Evolutionary conservation across 2,113 vertebrate genomes (phyloP).

Genomic region (Eira barbara): DNA sequence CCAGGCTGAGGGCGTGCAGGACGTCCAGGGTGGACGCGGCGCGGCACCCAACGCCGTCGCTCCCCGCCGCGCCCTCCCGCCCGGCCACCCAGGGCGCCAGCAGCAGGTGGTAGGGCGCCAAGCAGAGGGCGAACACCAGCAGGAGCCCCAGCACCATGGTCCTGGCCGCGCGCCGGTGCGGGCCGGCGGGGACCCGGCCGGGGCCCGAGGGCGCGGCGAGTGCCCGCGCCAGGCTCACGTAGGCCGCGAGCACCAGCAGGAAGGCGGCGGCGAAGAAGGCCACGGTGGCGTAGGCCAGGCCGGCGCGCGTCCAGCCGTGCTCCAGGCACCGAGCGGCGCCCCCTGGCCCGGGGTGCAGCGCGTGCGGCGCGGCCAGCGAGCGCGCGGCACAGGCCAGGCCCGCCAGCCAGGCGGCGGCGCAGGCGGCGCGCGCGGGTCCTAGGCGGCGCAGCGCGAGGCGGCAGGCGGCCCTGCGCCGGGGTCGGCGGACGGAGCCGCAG

Average conservation of each 20-base stretch:
- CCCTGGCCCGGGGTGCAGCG: not conserved
- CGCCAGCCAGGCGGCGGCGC: slow-evolving; percentile 66
- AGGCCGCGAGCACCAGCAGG: slow-evolving; percentile 73
- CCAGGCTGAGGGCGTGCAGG: slow-evolving; percentile 74
- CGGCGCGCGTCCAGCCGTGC: slow-evolving; percentile 41
- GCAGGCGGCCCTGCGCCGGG: not conserved
- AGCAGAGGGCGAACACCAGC: slow-evolving; percentile 76
- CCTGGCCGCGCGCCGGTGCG: slow-evolving; percentile 64
- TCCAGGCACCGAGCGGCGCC: slow-evolving; percentile 72
- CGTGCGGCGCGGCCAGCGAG: slow-evolving; percentile 65
- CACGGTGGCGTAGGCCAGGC: slow-evolving; percentile 64
- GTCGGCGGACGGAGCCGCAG: slow-evolving; percentile 41
- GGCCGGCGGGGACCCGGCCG: not conserved
- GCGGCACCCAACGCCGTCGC: not conserved
- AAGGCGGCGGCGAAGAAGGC: slow-evolving; percentile 68
- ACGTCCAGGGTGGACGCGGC: slow-evolving; percentile 22
- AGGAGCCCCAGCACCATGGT: slow-evolving; percentile 79
- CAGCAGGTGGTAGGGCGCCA: slow-evolving; percentile 78
- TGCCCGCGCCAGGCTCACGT: slow-evolving; percentile 59
- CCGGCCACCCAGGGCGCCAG: slow-evolving; percentile 76
- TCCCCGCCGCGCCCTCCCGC: accelerated
- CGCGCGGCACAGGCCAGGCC: slow-evolving; percentile 72
- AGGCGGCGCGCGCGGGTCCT: slow-evolving; percentile 5
- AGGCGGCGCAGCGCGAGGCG: slow-evolving; percentile 37
- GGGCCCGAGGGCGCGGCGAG: slow-evolving; percentile 15